Evolutionary conservation across 2,888 invertebrate species (phyloP), one percentile per base, ranked within the genome.

Genomic region (Syrista parreyssii): DNA sequence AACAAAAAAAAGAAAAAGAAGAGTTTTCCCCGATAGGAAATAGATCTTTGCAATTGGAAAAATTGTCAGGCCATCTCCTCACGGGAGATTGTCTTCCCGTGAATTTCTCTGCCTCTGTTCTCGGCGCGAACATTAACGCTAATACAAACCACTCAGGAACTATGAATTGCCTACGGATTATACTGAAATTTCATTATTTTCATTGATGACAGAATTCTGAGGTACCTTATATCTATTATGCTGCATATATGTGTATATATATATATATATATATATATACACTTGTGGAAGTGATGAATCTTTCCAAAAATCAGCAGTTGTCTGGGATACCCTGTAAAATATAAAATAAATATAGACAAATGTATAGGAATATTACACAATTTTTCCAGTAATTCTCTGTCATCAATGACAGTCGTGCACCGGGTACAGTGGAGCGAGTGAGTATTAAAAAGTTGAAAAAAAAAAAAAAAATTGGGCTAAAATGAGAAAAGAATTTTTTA

Each of bases 1-100:
- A 69, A 32, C 0, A 4, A 32, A 78, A 76, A 76, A 23, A 74
- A 73, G 74, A 76, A 55, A 78, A 74, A 77, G 78, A 74, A 79
- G 79, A 76, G 81, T 81, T 69, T 68, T 35, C 68, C 82, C 83
- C 88, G 88, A 90, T 91, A 90, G 91, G 91, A 91, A 91, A 91
- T 91, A 89, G 91, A 90, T 90, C 90, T 88, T 88, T 80, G 85
- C 80, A 82, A 84, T 84, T 84, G 83, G 79, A 80, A 84, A 82
- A 83, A 81, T 78, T 76, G 55, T 55, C 55, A 55, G 55, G 55
- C 55, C 55, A 55, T 55, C 55, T 55, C 55, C 55, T 55, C 55
- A 86, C 88, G 89, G 91, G 90, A 91, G 90, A 91, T 91, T 91
- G 91, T 91, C 91, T 91, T 89, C 88, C 86, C 75, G 32, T 33